Conservation (phyloP, 2,888 invertebrate species). For the Camptogramma bilineatum region DNA sequence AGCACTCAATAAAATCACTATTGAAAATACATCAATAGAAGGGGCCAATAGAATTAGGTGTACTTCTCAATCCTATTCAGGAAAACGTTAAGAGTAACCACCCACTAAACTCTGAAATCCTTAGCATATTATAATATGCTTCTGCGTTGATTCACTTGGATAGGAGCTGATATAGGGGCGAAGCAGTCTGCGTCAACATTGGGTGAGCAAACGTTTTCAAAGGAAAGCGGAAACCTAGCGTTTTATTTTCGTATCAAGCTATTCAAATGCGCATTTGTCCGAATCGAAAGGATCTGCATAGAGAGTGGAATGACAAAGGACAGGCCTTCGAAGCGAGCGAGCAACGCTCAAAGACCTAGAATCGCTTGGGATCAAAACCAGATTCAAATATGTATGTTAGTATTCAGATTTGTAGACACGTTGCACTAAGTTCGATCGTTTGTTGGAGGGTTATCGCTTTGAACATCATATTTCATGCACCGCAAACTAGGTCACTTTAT, state of each 20-base stretch:
- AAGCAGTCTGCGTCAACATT: slow-evolving; percentile 19
- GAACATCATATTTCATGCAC: slow-evolving; percentile 40
- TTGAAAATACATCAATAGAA: neutral
- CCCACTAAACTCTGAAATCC: neutral
- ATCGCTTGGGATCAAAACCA: slow-evolving; percentile 50
- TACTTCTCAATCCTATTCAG: neutral
- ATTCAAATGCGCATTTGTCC: slow-evolving; percentile 54
- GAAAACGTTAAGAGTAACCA: neutral
- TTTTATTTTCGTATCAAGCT: slow-evolving; percentile 50
- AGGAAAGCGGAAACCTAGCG: slow-evolving; percentile 18
- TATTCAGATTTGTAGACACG: slow-evolving; percentile 40
- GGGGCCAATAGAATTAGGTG: too few species aligned
- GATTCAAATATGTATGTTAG: slow-evolving; percentile 36
- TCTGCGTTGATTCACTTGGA: slow-evolving; percentile 12
- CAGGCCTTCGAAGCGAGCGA: slow-evolving; percentile 48
- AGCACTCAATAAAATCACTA: neutral
- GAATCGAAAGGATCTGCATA: slow-evolving; percentile 49
- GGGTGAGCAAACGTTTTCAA: slow-evolving; percentile 13
- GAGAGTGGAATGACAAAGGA: slow-evolving; percentile 55
- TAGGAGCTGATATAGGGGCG: slow-evolving; percentile 16
- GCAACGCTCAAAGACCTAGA: slow-evolving; percentile 54
- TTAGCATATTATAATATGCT: slow-evolving; percentile 14
- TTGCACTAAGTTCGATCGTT: slow-evolving; percentile 36
- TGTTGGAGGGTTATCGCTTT: slow-evolving; percentile 38
- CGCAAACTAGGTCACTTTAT: slow-evolving; percentile 40